Evolutionary conservation across 2,113 vertebrate genomes (phyloP).

Genomic region (Chloropsis hardwickii): DNA sequence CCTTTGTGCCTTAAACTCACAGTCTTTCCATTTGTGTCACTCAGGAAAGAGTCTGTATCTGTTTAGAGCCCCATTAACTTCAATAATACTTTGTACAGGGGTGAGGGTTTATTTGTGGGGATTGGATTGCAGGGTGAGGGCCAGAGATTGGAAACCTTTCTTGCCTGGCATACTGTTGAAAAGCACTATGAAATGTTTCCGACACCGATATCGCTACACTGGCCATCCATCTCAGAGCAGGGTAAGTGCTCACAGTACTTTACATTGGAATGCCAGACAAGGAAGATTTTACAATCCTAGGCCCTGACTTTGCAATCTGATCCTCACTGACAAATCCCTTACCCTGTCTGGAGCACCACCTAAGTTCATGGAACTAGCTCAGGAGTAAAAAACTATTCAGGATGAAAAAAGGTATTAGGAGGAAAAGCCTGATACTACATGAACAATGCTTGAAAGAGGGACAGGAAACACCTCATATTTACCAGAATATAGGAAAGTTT

Average conservation of each 20-base stretch:
- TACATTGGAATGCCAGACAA: not conserved
- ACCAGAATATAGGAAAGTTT: not conserved
- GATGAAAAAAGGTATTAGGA: not conserved
- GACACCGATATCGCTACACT: not conserved
- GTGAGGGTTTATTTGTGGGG: not conserved
- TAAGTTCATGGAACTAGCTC: not conserved
- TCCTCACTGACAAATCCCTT: not conserved
- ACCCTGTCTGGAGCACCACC: not conserved
- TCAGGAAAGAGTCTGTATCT: not conserved
- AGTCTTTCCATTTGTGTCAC: not conserved
- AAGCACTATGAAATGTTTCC: not conserved
- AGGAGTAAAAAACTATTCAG: not conserved
- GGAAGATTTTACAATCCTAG: not conserved
- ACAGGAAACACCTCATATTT: not conserved
- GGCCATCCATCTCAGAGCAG: not conserved
- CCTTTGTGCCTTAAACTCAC: not conserved
- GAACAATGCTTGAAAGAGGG: not conserved
- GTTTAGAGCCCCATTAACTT: not conserved
- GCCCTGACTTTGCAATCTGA: not conserved
- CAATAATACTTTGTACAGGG: not conserved
- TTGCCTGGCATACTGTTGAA: constrained; percentile 10
- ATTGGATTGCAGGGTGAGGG: not conserved
- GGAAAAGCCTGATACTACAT: not conserved
- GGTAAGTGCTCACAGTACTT: not conserved
- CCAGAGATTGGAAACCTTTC: not conserved